phyloP scores from a whole-genome alignment of 2,888 invertebrate genomes.

The Pristionchus mayeri region DNA sequence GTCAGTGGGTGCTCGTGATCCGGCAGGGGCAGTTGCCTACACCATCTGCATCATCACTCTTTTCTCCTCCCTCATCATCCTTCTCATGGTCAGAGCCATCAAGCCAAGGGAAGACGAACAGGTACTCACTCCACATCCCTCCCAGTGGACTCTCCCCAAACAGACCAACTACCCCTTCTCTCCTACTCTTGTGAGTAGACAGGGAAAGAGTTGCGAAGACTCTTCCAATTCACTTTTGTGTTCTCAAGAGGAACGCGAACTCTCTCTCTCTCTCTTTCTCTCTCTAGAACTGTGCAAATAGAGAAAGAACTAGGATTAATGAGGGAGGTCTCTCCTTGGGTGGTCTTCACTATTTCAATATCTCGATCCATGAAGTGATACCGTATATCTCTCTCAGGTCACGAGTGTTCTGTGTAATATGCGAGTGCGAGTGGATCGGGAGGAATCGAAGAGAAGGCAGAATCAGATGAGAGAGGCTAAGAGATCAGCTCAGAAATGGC shows the following conservation, averaged over 20 bases:
- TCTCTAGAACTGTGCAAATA: constrained; percentile 27
- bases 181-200: not conserved
- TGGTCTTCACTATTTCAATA: no score
- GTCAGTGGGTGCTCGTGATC: constrained; percentile 20
- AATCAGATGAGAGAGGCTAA: constrained; percentile 47
- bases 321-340: constrained; percentile 16
- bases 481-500: constrained; percentile 48
- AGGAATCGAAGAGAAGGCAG: constrained; percentile 35
- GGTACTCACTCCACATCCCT: not conserved
- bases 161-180: no score
- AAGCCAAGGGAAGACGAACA: constrained; percentile 48
- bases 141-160: no score
- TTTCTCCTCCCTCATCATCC: constrained; percentile 71
- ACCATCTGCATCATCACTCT: constrained; percentile 72
- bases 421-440: constrained; percentile 43
- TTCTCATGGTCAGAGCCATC: constrained; percentile 74
- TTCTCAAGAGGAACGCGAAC: constrained; percentile 31
- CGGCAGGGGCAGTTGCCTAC: constrained; percentile 55
- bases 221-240: constrained; percentile 14
- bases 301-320: constrained; percentile 14
- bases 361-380: not conserved
- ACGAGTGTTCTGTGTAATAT: constrained; percentile 33
- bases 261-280: not conserved
- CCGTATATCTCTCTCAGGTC: not conserved
- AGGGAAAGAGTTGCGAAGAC: constrained; percentile 3